Percentiles rank a stretch among this genome's conserved stretches.
Evolutionary conservation across 1,140 invertebrate species (phyloP).

Genomic region (Heliconius himera): DNA sequence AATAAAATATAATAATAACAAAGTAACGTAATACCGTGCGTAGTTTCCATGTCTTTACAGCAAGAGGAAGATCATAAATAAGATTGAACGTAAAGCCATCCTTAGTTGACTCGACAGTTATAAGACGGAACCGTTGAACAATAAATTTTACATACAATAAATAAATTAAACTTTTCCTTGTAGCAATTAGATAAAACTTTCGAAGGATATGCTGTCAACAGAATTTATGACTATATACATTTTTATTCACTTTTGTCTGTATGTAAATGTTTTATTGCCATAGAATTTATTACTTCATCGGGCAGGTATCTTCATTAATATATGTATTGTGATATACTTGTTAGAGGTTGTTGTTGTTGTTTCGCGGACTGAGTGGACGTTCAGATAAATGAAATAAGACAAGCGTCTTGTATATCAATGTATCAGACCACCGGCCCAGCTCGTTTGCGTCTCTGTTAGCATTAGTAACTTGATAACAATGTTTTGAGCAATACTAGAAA

Average conservation of each 20-base stretch:
- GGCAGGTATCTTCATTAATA: slow-evolving; percentile 24
- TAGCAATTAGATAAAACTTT: slow-evolving; percentile 1
- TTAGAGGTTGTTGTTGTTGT: slow-evolving; percentile 47
- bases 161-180: slow-evolving; percentile 4
- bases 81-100: neutral
- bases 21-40: neutral
- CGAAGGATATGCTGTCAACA: neutral
- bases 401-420: slow-evolving; percentile 33
- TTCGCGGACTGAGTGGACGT: slow-evolving; percentile 33
- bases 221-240: neutral
- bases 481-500: neutral
- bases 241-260: slow-evolving; percentile 26
- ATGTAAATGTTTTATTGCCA: slow-evolving; percentile 25
- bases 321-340: slow-evolving; percentile 37
- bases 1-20: neutral
- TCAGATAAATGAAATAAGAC: slow-evolving; percentile 50
- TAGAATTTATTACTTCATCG: slow-evolving; percentile 31
- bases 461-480: neutral
- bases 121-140: slow-evolving; percentile 5
- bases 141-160: slow-evolving; percentile 1
- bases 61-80: neutral
- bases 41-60: neutral
- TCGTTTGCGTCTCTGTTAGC: slow-evolving; percentile 48
- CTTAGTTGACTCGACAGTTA: neutral
- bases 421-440: slow-evolving; percentile 55